Evolutionary conservation across 1,140 invertebrate genomes (phyloP).

Genomic region (Chironomus striatipennis): DNA sequence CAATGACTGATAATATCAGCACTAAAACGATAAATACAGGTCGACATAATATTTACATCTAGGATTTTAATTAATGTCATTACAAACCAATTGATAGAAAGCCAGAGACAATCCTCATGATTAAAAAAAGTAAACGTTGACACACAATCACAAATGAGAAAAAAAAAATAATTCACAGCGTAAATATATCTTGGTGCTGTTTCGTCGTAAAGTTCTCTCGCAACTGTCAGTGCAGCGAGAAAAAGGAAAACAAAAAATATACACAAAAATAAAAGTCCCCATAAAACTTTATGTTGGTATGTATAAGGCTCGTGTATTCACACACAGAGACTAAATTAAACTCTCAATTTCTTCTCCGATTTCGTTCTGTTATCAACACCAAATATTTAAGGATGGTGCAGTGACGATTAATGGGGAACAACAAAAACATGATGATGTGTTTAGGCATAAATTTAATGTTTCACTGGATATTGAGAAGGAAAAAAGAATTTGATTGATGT

Average conservation of each 20-base stretch:
- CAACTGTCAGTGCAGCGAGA: slow-evolving; percentile 9
- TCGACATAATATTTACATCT: no score
- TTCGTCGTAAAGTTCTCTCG: slow-evolving; percentile 13
- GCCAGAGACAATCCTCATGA: background rate
- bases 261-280: background rate
- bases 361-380: no score
- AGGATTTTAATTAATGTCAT: background rate
- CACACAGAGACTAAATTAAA: background rate
- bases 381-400: no score
- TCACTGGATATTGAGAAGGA: no score
- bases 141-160: background rate
- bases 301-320: slow-evolving; percentile 9
- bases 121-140: background rate
- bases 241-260: slow-evolving; percentile 2
- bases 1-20: background rate
- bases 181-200: slow-evolving; percentile 8
- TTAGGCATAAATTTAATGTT: no score
- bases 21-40: background rate
- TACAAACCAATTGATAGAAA: background rate
- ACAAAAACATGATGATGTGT: no score
- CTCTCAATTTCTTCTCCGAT: no score
- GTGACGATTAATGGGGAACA: no score
- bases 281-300: background rate
- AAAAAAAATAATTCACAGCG: background rate
- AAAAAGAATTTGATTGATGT: no score